phyloP scores from a whole-genome alignment of 2,113 vertebrate genomes.

The Hippopotamus amphibius region DNA sequence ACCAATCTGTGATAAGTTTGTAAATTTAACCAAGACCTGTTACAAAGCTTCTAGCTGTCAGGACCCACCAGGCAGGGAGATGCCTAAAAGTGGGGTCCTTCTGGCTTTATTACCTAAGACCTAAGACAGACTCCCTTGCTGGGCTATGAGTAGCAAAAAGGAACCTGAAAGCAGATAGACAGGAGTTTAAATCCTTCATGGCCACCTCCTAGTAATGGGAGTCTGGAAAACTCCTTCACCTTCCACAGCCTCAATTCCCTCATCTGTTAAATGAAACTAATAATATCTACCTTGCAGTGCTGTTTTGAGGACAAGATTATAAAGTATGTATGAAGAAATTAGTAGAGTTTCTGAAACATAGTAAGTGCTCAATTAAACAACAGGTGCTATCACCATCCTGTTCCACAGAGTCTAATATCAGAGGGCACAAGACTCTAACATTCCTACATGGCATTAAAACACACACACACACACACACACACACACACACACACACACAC shows the following conservation, averaged over 20 bases:
- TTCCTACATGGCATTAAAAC: neutral
- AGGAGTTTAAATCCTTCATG: neutral
- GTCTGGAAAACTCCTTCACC: neutral
- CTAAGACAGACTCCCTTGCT: neutral
- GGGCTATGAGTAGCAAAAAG: neutral
- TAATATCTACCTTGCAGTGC: neutral
- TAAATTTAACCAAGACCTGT: neutral
- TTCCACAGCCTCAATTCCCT: neutral
- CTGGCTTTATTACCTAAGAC: neutral
- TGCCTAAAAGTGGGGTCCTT: neutral
- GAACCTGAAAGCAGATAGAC: neutral
- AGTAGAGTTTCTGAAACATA: neutral
- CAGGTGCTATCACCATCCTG: neutral
- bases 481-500: too few species aligned
- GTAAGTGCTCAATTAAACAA: neutral
- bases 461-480: neutral
- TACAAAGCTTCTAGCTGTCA: neutral
- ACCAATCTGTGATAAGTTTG: neutral
- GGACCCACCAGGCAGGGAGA: neutral
- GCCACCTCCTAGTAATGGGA: neutral
- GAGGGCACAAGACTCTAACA: neutral
- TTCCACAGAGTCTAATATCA: neutral
- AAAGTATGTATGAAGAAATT: neutral
- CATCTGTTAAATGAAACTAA: neutral
- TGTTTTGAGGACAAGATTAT: neutral